Evolutionary conservation across 2,797 vertebrate species (phyloP).

Genomic region (Enoplosus armatus): DNA sequence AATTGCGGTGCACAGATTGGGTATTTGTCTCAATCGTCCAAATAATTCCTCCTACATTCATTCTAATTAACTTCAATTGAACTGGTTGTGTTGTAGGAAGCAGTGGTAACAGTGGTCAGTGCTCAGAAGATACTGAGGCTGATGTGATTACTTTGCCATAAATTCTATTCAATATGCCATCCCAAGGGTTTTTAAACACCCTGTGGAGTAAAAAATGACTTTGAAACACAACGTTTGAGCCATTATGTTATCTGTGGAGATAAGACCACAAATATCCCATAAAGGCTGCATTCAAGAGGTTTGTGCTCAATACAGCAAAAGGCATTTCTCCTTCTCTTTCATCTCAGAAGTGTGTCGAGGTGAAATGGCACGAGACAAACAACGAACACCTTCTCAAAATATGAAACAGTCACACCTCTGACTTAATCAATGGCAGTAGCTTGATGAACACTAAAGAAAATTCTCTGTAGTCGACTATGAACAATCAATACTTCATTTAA

Average conservation of each 20-base stretch:
- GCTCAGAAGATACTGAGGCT: conserved; percentile 76
- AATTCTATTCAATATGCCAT: conserved; percentile 79
- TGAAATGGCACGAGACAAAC: conserved; percentile 14
- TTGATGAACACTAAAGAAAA: neutral
- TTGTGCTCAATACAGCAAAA: neutral
- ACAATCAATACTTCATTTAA: conserved; percentile 5
- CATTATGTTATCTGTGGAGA: conserved; percentile 37
- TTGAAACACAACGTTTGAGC: conserved; percentile 30
- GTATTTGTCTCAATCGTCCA: conserved; percentile 85
- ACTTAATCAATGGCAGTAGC: neutral
- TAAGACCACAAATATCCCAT: conserved; percentile 27
- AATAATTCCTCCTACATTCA: conserved; percentile 83
- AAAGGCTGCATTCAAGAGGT: conserved; percentile 5
- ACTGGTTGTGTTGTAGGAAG: conserved; percentile 81
- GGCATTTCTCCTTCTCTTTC: neutral
- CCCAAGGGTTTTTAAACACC: conserved; percentile 65
- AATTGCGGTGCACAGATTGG: conserved; percentile 82
- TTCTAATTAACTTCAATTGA: conserved; percentile 90
- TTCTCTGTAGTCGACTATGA: neutral
- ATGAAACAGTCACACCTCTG: neutral
- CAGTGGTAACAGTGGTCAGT: conserved; percentile 74
- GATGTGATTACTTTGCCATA: conserved; percentile 84
- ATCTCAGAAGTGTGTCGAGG: neutral
- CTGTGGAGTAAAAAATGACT: conserved; percentile 59
- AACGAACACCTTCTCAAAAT: neutral